Base-by-base conservation (phyloP, 2,113 vertebrate genomes). In the Ammodytes dubius region DNA sequence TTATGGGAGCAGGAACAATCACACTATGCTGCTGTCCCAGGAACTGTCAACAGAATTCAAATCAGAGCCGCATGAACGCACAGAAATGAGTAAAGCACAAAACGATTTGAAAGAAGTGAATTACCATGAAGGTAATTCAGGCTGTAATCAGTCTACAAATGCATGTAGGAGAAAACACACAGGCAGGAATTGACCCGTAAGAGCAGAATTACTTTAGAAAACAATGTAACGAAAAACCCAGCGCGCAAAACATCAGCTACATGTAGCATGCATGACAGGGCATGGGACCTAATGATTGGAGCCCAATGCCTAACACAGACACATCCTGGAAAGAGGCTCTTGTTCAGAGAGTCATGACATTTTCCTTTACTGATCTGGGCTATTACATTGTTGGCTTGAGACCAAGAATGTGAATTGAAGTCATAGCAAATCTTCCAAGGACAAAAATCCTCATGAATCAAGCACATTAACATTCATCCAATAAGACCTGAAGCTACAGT, bases 401-500 rank as follows among this genome's bases (percentile, higher is more conserved):
- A 72, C 27, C 72, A 60, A 76, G 71, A 67, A 76, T 71, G 71
- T 66, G 42, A 70, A 80, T 71, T 56, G 76, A 70, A 66, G 9
- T 58, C 27, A 15, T 6, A 19, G 64, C 11, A 69, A 66, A 73
- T 52, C 59, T 64, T 58, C 2, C 2, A 68, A 45, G 45, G 52
- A 65, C 7, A 4, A 52, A 49, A 61, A 83, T 60, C 17, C 60
- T 58, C 15, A 35, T 1, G 5, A 58, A 53, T 40, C 5, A 11
- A 42, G 50, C 37, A 70, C 52, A 46, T 40, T 53, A 17, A 74
- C n/a, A 65, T 57, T 56, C 56, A 47, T 49, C 19, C 10, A 50
- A 9, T 49, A 49, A 49, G 17, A 58, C 19, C 9, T 46, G 19
- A 37, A 15, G 74, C 74, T 49, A 53, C 12, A 49, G 43, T 37